Conservation (phyloP, 1,140 invertebrate genomes). For the Pogonomyrmex californicus region DNA sequence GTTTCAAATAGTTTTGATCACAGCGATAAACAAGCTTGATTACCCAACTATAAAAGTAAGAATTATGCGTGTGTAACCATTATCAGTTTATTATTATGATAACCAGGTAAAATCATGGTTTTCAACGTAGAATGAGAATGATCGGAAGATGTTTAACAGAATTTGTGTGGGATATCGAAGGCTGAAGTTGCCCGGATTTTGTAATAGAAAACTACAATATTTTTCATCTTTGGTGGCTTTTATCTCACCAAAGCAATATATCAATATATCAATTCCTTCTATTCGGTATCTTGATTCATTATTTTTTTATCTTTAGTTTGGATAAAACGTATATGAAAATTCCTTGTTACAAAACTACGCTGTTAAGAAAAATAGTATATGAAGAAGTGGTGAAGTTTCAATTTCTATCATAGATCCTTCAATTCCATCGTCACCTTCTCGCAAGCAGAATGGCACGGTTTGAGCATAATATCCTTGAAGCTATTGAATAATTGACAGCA, state of each 20-base stretch:
- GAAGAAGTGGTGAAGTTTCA: too few relatives aligned
- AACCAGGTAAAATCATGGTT: not conserved
- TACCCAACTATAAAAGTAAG: not conserved
- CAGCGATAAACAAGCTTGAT: not conserved
- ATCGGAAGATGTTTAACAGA: not conserved
- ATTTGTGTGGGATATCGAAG: not conserved
- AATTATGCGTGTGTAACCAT: not conserved
- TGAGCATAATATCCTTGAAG: slow-evolving; percentile 47
- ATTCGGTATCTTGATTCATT: not conserved
- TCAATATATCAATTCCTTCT: not conserved
- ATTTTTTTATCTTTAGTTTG: not conserved
- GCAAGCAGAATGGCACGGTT: not conserved
- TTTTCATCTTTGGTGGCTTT: not conserved
- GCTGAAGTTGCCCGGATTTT: not conserved
- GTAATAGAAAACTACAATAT: not conserved
- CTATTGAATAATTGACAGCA: slow-evolving; percentile 49
- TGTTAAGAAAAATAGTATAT: not conserved
- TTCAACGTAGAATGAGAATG: not conserved
- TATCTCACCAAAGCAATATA: not conserved
- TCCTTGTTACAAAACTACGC: not conserved
- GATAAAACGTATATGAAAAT: not conserved
- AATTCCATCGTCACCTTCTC: slow-evolving; percentile 20
- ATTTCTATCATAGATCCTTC: not conserved
- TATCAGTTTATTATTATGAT: not conserved
- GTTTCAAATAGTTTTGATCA: not conserved